These are phyloP conservation scores for Colaptes auratus DNA, from an alignment of 2,113 vertebrate species.

Conservation along the genomic window DNA sequence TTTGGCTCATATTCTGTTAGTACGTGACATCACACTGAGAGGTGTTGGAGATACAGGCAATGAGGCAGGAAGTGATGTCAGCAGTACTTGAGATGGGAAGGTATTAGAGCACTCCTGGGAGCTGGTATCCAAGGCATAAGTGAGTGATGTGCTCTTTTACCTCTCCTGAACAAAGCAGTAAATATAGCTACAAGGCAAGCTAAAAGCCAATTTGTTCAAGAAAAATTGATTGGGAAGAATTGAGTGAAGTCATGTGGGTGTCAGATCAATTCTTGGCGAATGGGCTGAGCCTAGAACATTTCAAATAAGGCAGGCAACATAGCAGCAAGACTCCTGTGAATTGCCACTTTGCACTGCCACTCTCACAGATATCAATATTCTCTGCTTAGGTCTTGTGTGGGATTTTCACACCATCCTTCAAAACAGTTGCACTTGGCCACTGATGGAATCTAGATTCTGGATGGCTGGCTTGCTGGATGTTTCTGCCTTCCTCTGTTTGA, in stretches of 20 bases:
- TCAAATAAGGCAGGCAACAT: background rate
- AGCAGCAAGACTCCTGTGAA: background rate
- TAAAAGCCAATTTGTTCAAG: background rate
- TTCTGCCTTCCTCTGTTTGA: background rate
- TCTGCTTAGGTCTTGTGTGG: background rate
- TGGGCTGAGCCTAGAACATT: background rate
- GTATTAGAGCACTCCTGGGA: background rate
- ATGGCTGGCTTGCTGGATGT: background rate
- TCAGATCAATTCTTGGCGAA: background rate
- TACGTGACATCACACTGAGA: background rate
- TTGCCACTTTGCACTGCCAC: background rate
- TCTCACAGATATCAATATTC: background rate
- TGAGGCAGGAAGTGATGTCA: background rate
- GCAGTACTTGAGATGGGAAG: background rate
- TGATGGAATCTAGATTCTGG: background rate
- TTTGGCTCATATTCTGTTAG: background rate
- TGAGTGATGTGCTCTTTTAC: background rate
- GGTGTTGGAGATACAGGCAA: background rate
- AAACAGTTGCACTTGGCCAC: background rate
- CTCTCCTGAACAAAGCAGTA: background rate
- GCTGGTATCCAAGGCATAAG: background rate
- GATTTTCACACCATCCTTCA: background rate
- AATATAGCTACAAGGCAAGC: background rate
- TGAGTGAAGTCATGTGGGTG: background rate
- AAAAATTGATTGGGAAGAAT: background rate